These are phyloP conservation scores for Phocides pigmalion DNA, from an alignment of 1,140 invertebrate species.

Conservation along the genomic window DNA sequence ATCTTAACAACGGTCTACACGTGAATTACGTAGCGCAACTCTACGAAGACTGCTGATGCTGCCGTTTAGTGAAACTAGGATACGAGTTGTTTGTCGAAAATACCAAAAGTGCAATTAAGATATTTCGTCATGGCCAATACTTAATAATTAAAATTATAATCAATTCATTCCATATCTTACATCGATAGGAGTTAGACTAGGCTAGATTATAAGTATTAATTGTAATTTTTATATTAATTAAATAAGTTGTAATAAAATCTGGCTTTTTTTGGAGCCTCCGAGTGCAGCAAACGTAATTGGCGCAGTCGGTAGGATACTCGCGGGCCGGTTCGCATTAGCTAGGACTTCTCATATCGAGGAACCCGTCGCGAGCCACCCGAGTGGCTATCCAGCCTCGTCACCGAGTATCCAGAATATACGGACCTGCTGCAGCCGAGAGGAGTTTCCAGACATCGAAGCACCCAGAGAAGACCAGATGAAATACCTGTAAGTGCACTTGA, in stretches of 20 bases:
- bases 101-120: no score
- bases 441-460: slow-evolving; percentile 20
- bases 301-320: slow-evolving; percentile 32
- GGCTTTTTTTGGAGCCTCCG: slow-evolving; percentile 2
- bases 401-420: slow-evolving; percentile 21
- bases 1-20: no score
- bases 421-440: background rate
- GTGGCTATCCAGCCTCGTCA: slow-evolving; percentile 1
- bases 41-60: no score
- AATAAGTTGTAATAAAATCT: background rate
- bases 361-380: slow-evolving; percentile 16
- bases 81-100: no score
- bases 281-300: slow-evolving; percentile 14
- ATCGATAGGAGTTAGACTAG: no score
- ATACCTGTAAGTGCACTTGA: slow-evolving; percentile 23
- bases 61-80: no score
- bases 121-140: no score
- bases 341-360: slow-evolving; percentile 3
- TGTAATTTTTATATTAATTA: slow-evolving; percentile 1
- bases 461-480: slow-evolving; percentile 24
- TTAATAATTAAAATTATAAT: no score
- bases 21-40: no score
- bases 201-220: no score
- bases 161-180: no score
- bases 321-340: slow-evolving; percentile 27